These are phyloP conservation scores for Huso huso DNA, from an alignment of 2,797 vertebrate genomes.

Conservation along the genomic window DNA sequence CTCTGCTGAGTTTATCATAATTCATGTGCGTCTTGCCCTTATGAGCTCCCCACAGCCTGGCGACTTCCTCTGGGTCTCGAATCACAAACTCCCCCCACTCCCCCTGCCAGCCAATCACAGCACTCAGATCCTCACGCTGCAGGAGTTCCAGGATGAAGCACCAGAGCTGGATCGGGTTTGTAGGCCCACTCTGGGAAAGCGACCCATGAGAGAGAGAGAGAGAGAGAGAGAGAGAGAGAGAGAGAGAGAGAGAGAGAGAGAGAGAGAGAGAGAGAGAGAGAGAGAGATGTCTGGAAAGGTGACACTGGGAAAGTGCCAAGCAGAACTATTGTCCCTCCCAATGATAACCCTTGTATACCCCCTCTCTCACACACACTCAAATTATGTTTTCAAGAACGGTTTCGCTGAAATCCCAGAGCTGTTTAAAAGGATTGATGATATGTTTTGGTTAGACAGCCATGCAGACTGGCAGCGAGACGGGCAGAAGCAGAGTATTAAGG, in stretches of 20 bases:
- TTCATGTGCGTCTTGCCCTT: conserved; percentile 71
- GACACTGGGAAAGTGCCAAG: background rate
- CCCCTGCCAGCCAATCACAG: conserved; percentile 53
- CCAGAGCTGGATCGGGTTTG: conserved; percentile 62
- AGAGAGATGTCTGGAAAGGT: background rate
- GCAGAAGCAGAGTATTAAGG: background rate
- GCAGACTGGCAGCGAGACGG: too few species aligned
- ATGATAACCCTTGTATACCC: background rate
- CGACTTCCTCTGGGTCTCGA: conserved; percentile 55
- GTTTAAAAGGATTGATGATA: background rate
- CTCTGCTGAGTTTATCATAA: conserved; percentile 71
- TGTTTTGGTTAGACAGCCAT: background rate
- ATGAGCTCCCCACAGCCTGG: conserved; percentile 60
- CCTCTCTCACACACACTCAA: background rate
- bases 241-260: too few species aligned
- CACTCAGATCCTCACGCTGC: conserved; percentile 44
- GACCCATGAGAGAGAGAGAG: conserved; percentile 37
- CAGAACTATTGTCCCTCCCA: background rate
- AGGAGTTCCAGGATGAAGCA: conserved; percentile 63
- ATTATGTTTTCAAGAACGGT: too few species aligned
- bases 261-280: conserved; percentile 10
- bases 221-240: background rate
- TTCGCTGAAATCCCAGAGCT: background rate
- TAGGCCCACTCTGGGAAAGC: conserved; percentile 68
- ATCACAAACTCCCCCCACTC: conserved; percentile 66